A percentile compares a stretch with the other conserved stretches of the same genome.
phyloP scores from a whole-genome alignment of 2,113 vertebrate genomes.

The Pristiophorus japonicus region DNA sequence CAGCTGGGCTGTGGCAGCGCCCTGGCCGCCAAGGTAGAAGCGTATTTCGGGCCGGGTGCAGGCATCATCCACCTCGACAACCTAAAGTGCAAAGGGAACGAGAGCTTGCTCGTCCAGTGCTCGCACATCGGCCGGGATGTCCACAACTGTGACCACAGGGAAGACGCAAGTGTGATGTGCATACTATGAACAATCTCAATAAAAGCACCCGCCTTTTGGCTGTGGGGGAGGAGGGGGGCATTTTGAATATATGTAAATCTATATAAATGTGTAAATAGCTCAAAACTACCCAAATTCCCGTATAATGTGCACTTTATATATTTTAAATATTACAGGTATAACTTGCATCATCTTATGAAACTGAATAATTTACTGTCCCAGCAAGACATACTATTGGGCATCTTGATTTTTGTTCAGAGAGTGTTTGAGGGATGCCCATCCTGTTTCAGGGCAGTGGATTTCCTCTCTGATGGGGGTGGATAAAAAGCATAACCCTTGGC shows the following conservation, averaged over 20 bases:
- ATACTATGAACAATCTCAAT: constrained; percentile 51
- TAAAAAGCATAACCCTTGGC: neutral
- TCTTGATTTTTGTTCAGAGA: neutral
- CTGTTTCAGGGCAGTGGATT: neutral
- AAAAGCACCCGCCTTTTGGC: neutral
- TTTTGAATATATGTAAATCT: constrained; percentile 55
- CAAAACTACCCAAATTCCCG: constrained; percentile 45
- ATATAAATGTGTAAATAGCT: constrained; percentile 67
- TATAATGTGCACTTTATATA: constrained; percentile 68
- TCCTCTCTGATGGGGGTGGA: neutral
- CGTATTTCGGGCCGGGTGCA: constrained; percentile 70
- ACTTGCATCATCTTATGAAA: neutral
- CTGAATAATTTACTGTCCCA: neutral
- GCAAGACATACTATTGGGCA: neutral
- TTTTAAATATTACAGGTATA: constrained; percentile 25
- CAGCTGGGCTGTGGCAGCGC: constrained; percentile 76
- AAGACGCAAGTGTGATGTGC: constrained; percentile 81
- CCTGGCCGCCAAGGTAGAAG: constrained; percentile 58
- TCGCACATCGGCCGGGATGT: constrained; percentile 87
- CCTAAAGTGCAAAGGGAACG: constrained; percentile 81
- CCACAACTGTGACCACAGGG: constrained; percentile 92
- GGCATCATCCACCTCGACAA: constrained; percentile 89
- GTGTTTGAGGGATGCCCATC: neutral
- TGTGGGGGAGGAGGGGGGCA: neutral
- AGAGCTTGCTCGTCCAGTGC: constrained; percentile 70